These are phyloP conservation scores for Cladopsammia gracilis DNA, from an alignment of 64 coral and sea anemone genomes.

Conservation along the genomic window DNA sequence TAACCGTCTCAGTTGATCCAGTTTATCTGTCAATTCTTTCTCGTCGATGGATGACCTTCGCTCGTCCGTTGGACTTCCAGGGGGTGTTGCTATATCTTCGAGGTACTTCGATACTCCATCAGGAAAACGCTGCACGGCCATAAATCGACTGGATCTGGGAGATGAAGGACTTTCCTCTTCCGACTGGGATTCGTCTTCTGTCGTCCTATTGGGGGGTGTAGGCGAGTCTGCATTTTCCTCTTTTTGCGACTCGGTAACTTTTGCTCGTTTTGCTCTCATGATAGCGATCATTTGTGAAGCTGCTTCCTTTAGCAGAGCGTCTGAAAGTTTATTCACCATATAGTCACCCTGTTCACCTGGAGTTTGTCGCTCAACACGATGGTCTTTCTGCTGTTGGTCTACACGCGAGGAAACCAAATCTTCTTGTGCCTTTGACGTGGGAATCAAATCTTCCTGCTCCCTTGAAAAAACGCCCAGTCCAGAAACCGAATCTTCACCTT, in stretches of 20 bases:
- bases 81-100: conserved; percentile 63
- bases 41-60: conserved; percentile 55
- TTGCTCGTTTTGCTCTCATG: conserved; percentile 52
- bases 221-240: neutral
- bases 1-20: conserved; percentile 64
- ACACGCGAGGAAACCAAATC: conserved; percentile 16
- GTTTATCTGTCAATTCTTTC: conserved; percentile 77
- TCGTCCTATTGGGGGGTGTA: neutral
- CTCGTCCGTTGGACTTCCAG: conserved; percentile 81
- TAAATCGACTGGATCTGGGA: conserved; percentile 65
- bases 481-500: conserved; percentile 51
- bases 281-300: conserved; percentile 88
- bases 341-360: conserved; percentile 4
- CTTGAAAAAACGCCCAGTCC: conserved; percentile 45
- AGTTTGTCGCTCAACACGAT: neutral
- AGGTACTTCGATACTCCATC: conserved; percentile 69
- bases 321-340: conserved; percentile 72
- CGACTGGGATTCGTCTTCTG: conserved; percentile 45
- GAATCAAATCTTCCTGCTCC: neutral
- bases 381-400: conserved; percentile 7
- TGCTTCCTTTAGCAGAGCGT: conserved; percentile 81
- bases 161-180: conserved; percentile 68
- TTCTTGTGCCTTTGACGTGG: neutral
- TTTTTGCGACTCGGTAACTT: neutral
- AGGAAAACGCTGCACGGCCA: conserved; percentile 79